phyloP scores from a whole-genome alignment of 2,888 invertebrate genomes.

The Gasteruption jaculator region DNA sequence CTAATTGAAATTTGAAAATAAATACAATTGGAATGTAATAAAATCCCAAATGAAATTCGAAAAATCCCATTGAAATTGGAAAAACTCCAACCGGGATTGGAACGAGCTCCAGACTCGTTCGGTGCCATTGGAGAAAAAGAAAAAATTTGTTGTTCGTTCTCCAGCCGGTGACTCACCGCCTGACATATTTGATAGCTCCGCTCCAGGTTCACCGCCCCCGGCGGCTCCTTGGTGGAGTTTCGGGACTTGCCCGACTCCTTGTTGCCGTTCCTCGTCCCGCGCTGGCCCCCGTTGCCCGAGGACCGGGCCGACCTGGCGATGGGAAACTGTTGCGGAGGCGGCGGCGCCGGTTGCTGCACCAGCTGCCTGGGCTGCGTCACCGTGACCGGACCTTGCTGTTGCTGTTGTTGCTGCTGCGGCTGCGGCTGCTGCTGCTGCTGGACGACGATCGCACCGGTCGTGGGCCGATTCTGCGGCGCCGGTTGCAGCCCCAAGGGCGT shows the following conservation, averaged over 20 bases:
- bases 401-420: conserved; percentile 18
- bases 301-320: conserved; percentile 34
- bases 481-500: conserved; percentile 26
- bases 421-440: conserved; percentile 27
- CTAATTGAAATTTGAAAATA: too few relatives aligned
- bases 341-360: conserved; percentile 31
- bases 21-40: too few relatives aligned
- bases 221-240: conserved; percentile 72
- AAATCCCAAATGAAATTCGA: too few relatives aligned
- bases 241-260: conserved; percentile 45
- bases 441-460: too few relatives aligned
- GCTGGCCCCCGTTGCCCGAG: conserved; percentile 35
- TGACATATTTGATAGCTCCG: conserved; percentile 93
- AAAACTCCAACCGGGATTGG: too few relatives aligned
- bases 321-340: conserved; percentile 35
- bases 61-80: too few relatives aligned
- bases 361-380: conserved; percentile 29
- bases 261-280: conserved; percentile 38
- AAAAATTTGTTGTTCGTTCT: too few relatives aligned
- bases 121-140: conserved; percentile 3
- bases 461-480: too few relatives aligned
- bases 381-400: conserved; percentile 19
- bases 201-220: conserved; percentile 87
- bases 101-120: too few relatives aligned
- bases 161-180: conserved; percentile 59